Evolutionary conservation across 2,113 vertebrate species (phyloP), one percentile per base, ranked within the genome.

Genomic region (Seriola rivoliana): DNA sequence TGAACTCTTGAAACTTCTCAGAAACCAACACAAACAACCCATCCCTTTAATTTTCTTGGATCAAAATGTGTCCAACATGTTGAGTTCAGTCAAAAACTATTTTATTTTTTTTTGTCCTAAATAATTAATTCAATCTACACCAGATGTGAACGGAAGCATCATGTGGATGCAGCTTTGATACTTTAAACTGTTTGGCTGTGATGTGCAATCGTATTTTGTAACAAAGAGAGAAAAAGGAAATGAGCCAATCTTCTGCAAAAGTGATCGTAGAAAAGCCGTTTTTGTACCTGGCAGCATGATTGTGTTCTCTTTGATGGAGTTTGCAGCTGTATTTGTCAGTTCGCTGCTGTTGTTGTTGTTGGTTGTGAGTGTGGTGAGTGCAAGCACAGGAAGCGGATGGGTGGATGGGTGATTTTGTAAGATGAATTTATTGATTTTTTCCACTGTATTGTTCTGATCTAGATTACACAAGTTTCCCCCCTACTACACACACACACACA

Each of bases 91-190:
- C 23, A 78, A 65, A 67, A 67, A 48, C 42, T 7, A 7, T 71
- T 59, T 48, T 25, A 16, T 59, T 48, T 48, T 4, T 23, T 23
- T 71, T 58, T 23, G 14, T 36, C 5, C 42, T 12, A 64, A 64
- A 48, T 19, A 69, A 32, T 64, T 42, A 64, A 64, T 82, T 42
- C 8, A 77, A 76, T 77, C 52, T 9, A 42, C 58, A 70, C 50
- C 75, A 82, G 67, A 89, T 85, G 67, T 34, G 11, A 69, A 46
- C 44, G 12, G 40, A 67, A 67, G 34, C 34, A 57, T 55, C n/a
- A 36, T 42, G 34, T 50, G 40, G 8, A 17, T 36, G 34, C 29
- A 50, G 75, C 46, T 71, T 69, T 32, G 7, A 63, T 48, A 44
- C 32, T 68, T 66, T 36, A 54, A 69, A 78, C 14, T 17, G 67